Evolutionary conservation across 1,140 invertebrate species (phyloP).

Genomic region (Bombus waltoni): DNA sequence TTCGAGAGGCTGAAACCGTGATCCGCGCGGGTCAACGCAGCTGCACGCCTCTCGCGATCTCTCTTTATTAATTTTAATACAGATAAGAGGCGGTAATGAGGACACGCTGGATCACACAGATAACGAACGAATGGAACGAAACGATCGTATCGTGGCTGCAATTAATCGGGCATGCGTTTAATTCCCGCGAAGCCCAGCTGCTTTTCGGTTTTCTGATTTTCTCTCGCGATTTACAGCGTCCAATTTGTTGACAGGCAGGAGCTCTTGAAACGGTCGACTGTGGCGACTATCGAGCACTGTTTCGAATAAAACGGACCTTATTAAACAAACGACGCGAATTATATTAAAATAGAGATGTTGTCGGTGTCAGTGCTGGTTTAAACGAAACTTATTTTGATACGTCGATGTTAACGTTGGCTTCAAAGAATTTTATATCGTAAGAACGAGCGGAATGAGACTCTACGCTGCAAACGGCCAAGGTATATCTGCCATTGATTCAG

Average conservation of each 20-base stretch:
- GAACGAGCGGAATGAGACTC: background rate
- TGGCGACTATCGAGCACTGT: too few relatives aligned
- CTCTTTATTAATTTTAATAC: slow-evolving; percentile 32
- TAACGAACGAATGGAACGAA: background rate
- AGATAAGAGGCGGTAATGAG: slow-evolving; percentile 24
- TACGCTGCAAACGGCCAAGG: too few relatives aligned
- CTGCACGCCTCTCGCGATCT: slow-evolving; percentile 9
- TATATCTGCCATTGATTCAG: too few relatives aligned
- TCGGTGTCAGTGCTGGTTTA: background rate
- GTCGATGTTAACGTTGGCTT: background rate
- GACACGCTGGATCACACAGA: slow-evolving; percentile 4
- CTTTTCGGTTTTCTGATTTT: background rate
- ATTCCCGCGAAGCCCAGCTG: slow-evolving; percentile 13
- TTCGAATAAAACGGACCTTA: background rate
- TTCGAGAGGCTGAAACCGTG: background rate
- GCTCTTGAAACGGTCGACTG: too few relatives aligned
- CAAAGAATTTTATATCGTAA: background rate
- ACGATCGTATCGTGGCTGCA: background rate
- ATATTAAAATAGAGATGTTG: background rate
- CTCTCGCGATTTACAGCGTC: background rate
- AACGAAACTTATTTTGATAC: background rate
- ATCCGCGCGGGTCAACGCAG: slow-evolving; percentile 1
- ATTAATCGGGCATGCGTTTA: slow-evolving; percentile 13
- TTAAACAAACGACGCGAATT: background rate
- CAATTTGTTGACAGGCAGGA: background rate